A percentile compares a stretch with the other conserved stretches of the same genome.
Conservation (phyloP, 2,888 invertebrate species). For the Thereva nobilitata region DNA sequence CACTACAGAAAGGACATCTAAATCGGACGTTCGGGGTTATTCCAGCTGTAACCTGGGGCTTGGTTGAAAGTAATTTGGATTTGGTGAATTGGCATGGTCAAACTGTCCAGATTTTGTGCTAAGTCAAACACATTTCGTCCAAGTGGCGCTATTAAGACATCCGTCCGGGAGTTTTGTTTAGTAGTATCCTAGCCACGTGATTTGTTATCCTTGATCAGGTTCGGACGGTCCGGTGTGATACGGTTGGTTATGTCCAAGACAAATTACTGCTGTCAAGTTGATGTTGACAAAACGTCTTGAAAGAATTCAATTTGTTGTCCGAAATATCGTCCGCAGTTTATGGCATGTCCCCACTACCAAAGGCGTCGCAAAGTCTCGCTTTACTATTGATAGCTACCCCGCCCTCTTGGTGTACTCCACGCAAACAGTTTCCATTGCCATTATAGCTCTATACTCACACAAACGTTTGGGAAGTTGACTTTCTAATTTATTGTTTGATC, state of each 20-base stretch:
- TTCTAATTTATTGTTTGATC: constrained; percentile 40
- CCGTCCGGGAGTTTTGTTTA: background rate
- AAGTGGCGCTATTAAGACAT: constrained; percentile 17
- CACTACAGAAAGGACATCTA: no score
- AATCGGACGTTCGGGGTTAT: no score
- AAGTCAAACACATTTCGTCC: constrained; percentile 4
- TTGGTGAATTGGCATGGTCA: no score
- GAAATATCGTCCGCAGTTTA: constrained; percentile 31
- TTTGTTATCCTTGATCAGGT: constrained; percentile 21
- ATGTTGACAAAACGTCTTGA: constrained; percentile 39
- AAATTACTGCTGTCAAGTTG: constrained; percentile 39
- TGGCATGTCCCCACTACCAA: background rate
- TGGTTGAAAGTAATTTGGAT: no score
- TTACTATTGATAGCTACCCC: constrained; percentile 21
- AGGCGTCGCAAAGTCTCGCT: constrained; percentile 24
- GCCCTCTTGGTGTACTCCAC: background rate
- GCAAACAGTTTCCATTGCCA: constrained; percentile 9
- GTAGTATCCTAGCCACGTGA: constrained; percentile 17
- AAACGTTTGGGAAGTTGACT: constrained; percentile 26
- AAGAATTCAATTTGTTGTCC: constrained; percentile 40
- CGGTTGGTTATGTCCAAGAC: constrained; percentile 33
- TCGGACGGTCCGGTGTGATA: constrained; percentile 1
- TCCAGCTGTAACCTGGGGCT: no score
- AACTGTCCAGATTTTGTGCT: background rate
- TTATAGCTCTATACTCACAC: constrained; percentile 12